Base-by-base conservation (phyloP, 2,113 vertebrate species). In the Turnix velox region DNA sequence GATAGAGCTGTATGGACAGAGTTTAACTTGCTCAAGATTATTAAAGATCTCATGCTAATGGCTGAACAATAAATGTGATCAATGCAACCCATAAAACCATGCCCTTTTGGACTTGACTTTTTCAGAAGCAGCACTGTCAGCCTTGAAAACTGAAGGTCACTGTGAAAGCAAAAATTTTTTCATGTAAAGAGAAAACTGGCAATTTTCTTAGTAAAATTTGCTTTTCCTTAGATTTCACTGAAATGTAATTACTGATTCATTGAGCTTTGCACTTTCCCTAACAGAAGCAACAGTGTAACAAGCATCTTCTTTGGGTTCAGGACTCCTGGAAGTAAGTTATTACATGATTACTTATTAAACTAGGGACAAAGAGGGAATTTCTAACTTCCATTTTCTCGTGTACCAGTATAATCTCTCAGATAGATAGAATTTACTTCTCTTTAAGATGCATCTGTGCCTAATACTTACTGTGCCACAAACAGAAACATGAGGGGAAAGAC, bases 221-320 rank as follows among this genome's bases (percentile, higher is more conserved):
- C 45, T 93, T 93, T 95, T 91, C 63, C 87, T 94, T 77, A 91
- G 39, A 87, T 95, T 96, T 97, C 40, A 58, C 35, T 82, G 73
- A 83, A 52, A 62, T 31, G n/a, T 27, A 48, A 63, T 76, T 81
- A 45, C 91, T 87, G 80, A 96, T 82, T 76, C 42, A 72, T 9
- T 45, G 84, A 73, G 46, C 75, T 97, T 95, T 92, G 67, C 25
- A 79, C 20, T 73, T 90, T 67, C 39, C n/a, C n/a, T 67, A 42
- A 59, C 7, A 77, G 35, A 73, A 66, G 25, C 9, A 78, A 37
- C 18, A 24, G 2, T 18, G 3, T 37, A 80, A 54, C 12, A 73
- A 37, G 16, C 9, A 51, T 18, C 19, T 57, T 48, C 33, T 84
- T 88, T 18, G 62, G 45, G 20, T 65, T 67, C 65, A 61, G 33